phyloP scores from a whole-genome alignment of 2,888 invertebrate species.

The Caenorhabditis zanzibari region DNA sequence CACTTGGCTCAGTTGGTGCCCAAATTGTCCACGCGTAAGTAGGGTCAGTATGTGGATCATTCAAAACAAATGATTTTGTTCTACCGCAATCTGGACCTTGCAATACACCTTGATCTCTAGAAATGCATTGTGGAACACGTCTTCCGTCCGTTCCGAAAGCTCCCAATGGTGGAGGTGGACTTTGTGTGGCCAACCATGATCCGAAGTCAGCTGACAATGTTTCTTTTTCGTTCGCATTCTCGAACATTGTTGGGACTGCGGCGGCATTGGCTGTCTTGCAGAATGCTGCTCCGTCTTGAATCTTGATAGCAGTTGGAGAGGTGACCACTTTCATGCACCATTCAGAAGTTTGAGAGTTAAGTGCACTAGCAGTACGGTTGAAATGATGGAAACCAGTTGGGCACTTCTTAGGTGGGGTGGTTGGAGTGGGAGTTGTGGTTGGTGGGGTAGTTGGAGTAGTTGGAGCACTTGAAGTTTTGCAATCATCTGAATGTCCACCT shows the following conservation, averaged over 20 bases:
- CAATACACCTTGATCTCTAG: conserved; percentile 9
- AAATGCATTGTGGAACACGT: conserved; percentile 9
- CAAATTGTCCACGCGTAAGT: conserved; percentile 11
- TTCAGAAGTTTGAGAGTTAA: not conserved
- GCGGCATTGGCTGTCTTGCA: not conserved
- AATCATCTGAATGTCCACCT: conserved; percentile 22
- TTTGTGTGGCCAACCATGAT: no score
- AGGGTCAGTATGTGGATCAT: conserved; percentile 14
- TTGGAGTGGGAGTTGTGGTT: not conserved
- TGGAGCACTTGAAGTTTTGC: not conserved
- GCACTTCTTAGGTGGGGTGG: conserved; percentile 4
- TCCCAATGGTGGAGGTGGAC: not conserved
- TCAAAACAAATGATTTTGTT: not conserved
- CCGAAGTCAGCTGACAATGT: not conserved
- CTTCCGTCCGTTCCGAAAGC: conserved; percentile 41
- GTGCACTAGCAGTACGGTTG: not conserved
- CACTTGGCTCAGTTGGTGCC: conserved; percentile 34
- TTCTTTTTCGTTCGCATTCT: not conserved
- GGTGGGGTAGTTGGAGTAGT: not conserved
- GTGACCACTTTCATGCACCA: conserved; percentile 29
- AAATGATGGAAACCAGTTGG: conserved; percentile 24
- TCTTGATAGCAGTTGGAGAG: conserved; percentile 10
- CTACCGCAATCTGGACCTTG: conserved; percentile 12
- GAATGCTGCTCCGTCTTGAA: not conserved
- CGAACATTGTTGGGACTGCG: conserved; percentile 19